Evolutionary conservation across 2,888 invertebrate species (phyloP), one percentile per base, ranked within the genome.

Genomic region (Chrysotoxum bicinctum): DNA sequence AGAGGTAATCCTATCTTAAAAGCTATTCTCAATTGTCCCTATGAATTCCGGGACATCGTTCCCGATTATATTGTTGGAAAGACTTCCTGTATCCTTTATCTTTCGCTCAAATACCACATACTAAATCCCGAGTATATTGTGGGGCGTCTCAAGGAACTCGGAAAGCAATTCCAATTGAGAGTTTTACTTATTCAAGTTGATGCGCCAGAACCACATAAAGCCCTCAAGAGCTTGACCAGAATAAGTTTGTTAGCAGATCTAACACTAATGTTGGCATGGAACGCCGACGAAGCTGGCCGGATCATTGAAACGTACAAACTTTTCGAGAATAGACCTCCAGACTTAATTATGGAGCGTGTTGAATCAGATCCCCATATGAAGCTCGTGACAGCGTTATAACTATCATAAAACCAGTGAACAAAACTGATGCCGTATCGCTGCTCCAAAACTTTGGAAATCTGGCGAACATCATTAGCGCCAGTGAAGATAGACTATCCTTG

Each of bases 111-210:
- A 43, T 98, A 98, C 90, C 97, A 98, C 90, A 97, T 96, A 89
- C 93, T 98, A 80, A 97, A 98, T 92, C 98, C 98, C 0, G 97
- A 98, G 92, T 99, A 99, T 89, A 97, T 99, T 87, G 97, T 98
- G 88, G 96, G 97, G 75, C 93, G 99, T 72, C 92, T 99, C 10
- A 98, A 98, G 90, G 93, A 94, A 56, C 93, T 99, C 16, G 97
- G 97, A 4, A 96, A 96, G 90, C 94, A 95, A 88, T 99, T 96
- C 92, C 96, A 96, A 82, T 93, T 99, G 0, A 92, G 98, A 87
- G 96, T 99, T 0, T 93, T 99, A n/a, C 93, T 99, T 70, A 96
- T 98, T 6, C 97, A 97, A 93, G 97, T 98, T 90, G 91, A 91
- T 87, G 89, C 90, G 2, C 89, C 90, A 43, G 98, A 99, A 88